Evolutionary conservation across 2,797 vertebrate genomes (phyloP), one percentile per base, ranked within the genome.

Genomic region (Protonibea diacanthus): DNA sequence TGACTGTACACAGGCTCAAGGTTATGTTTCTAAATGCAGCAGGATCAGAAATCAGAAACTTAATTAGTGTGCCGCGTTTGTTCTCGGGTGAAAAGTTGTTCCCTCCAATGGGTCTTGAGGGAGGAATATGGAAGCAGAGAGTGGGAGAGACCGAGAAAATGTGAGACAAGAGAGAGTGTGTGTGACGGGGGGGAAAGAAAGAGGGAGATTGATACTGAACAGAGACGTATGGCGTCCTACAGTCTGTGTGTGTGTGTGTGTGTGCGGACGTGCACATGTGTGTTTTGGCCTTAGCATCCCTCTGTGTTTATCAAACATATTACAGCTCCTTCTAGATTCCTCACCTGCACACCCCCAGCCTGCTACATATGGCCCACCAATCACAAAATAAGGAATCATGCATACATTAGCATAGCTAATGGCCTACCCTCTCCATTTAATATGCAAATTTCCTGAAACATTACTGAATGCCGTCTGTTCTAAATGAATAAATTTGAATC

Each of bases 401-500:
- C 97, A 98, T 98, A 97, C 94, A 98, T 98, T 98, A 97, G 96
- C 97, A 98, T 98, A 97, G 97, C 96, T 98, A 98, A 98, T 98
- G 95, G 91, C 96, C 95, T 97, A 94, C 96, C 96, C 97, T 96
- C 97, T 97, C 97, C 97, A 98, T 98, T 98, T 98, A 98, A 98
- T 98, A 98, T 98, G 97, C 97, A 97, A 98, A 98, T 98, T 98
- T 96, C 95, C 96, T 96, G 97, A 98, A 98, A 98, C 97, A 98
- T 98, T 98, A 98, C 97, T 98, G 97, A 97, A 97, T 98, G 97
- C 97, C 97, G 97, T 98, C 97, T 98, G 97, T 98, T 98, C 97
- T 97, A 97, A 98, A 98, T 98, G 97, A 98, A 98, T 98, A 98
- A 98, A 98, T 98, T 98, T 98, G 97, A 98, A 98, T 98, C 95